Evolutionary conservation across 1,140 invertebrate species (phyloP), one percentile per base, ranked within the genome.

Genomic region (Drosophila lowei): DNA sequence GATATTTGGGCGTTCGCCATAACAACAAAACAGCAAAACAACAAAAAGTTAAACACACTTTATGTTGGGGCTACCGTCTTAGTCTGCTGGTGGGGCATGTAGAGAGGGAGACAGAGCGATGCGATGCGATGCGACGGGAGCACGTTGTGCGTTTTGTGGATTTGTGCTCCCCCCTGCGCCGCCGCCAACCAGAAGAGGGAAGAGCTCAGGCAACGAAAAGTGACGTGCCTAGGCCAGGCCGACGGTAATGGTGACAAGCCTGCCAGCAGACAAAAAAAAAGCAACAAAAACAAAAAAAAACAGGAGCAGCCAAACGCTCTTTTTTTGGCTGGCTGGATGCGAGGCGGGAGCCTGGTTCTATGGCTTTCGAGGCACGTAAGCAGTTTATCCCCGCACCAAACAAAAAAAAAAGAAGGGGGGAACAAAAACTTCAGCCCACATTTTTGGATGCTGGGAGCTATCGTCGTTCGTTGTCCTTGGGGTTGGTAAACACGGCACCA

Each of bases 401-500:
- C 28, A 42, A 44, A 2, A 44, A 47, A 23, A 25, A 25, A 4
- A 42, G 44, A 2, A 41, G 53, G 68, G 30, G 21, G 71, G 57
- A 68, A 81, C 65, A 64, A 73, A 81, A 73, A 81, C 62, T 55
- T 64, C 50, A 59, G 71, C 54, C 63, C 46, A 52, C 60, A 61
- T 70, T 70, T 80, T 83, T 68, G 80, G 80, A 73, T 73, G 62
- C 68, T 83, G 34, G 11, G 34, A 38, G 80, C 41, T 58, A 13
- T 41, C 62, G 66, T 63, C 30, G 56, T 11, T 60, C 73, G 62
- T 50, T 86, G 77, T 80, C 77, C 77, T 86, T 86, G 81, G 83
- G 81, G 83, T 78, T 88, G 81, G 83, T 88, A 88, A 86, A 86
- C 81, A 88, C 74, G 74, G 77, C 77, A 65, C 81, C 78, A 86